Conservation (phyloP, 2,113 vertebrate species). For the Prietella phreatophila region DNA sequence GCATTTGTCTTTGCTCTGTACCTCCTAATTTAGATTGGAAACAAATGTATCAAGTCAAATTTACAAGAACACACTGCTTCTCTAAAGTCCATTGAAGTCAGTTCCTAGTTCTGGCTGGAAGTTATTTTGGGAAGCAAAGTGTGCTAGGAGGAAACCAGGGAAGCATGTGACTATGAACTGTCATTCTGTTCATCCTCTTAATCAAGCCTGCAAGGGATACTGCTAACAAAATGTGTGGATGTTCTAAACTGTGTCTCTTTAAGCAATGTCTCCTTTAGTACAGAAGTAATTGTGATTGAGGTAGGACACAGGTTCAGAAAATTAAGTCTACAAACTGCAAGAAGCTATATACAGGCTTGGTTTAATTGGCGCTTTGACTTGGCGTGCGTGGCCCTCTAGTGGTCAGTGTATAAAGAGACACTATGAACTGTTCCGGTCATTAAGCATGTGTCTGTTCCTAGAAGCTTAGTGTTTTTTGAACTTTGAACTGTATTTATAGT, state of each 20-base stretch:
- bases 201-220: neutral
- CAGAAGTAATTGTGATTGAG: neutral
- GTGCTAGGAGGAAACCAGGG: constrained; percentile 25
- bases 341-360: neutral
- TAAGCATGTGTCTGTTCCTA: neutral
- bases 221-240: neutral
- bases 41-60: neutral
- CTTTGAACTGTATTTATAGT: neutral
- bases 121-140: constrained; percentile 26
- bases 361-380: constrained; percentile 15
- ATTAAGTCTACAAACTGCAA: neutral
- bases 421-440: neutral
- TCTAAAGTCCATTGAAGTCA: neutral
- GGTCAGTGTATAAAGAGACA: constrained; percentile 11
- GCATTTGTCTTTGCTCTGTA: neutral
- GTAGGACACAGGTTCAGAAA: constrained; percentile 5
- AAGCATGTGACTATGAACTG: constrained; percentile 33
- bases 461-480: neutral
- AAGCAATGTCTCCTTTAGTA: neutral
- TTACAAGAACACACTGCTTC: neutral
- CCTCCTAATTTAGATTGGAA: neutral
- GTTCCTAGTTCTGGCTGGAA: neutral
- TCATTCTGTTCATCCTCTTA: constrained; percentile 33
- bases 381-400: constrained; percentile 32
- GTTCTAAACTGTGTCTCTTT: constrained; percentile 15